These are phyloP conservation scores for Drosophila mayri DNA, from an alignment of 1,140 invertebrate species.

Conservation along the genomic window DNA sequence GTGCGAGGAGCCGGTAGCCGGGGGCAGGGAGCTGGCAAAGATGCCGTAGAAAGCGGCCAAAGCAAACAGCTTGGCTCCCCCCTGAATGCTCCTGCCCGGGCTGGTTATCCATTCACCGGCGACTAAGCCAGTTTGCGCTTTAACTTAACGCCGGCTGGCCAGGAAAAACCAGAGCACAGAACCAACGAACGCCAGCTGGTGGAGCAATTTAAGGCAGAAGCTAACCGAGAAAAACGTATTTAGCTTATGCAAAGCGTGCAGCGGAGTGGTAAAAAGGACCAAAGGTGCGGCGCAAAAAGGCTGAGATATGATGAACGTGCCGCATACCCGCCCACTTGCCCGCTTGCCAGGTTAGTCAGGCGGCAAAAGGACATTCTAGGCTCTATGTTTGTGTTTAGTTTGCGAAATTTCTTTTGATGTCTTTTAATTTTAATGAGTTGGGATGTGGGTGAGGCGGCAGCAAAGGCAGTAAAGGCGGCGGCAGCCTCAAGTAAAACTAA, in stretches of 20 bases:
- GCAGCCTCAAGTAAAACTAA: constrained; percentile 63
- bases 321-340: not conserved
- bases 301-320: constrained; percentile 25
- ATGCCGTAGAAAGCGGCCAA: constrained; percentile 67
- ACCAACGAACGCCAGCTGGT: constrained; percentile 48
- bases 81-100: constrained; percentile 2
- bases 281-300: constrained; percentile 65
- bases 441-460: constrained; percentile 24
- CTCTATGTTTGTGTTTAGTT: constrained; percentile 72
- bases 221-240: constrained; percentile 68
- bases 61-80: constrained; percentile 59
- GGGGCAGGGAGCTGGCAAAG: constrained; percentile 1
- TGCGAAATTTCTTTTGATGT: constrained; percentile 80
- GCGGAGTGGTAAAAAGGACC: constrained; percentile 51
- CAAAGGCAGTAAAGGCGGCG: not conserved
- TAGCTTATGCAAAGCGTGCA: constrained; percentile 74
- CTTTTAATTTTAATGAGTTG: constrained; percentile 81
- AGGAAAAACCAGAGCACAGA: constrained; percentile 29
- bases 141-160: constrained; percentile 73
- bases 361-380: constrained; percentile 60
- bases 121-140: constrained; percentile 72
- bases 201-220: constrained; percentile 68
- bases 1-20: constrained; percentile 22
- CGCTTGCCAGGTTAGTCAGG: constrained; percentile 18
- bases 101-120: constrained; percentile 4